These are phyloP conservation scores for Micropterix aruncella DNA, from an alignment of 2,888 invertebrate species.

Conservation along the genomic window DNA sequence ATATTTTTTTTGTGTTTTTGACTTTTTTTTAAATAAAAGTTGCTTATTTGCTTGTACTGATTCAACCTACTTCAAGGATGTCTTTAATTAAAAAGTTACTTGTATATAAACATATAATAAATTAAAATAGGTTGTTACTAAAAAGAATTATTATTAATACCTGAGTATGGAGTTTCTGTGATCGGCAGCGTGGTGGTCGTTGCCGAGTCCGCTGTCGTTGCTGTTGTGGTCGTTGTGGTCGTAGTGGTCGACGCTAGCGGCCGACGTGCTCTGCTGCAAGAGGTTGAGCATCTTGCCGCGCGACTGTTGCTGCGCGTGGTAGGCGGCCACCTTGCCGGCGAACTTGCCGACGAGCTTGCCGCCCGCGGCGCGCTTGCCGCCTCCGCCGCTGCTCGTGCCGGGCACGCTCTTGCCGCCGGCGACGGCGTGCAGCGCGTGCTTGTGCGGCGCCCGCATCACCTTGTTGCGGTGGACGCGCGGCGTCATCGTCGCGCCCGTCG, in stretches of 20 bases:
- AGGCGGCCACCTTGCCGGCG: conserved; percentile 20
- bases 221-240: conserved; percentile 86
- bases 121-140: too few species aligned
- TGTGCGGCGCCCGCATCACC: conserved; percentile 53
- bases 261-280: conserved; percentile 30
- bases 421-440: conserved; percentile 37
- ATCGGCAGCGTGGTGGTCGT: conserved; percentile 53
- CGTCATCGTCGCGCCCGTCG: conserved; percentile 50
- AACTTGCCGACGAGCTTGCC: conserved; percentile 25
- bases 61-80: too few species aligned
- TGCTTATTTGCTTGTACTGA: too few species aligned
- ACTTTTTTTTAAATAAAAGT: too few species aligned
- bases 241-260: conserved; percentile 40
- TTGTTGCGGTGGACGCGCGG: conserved; percentile 52
- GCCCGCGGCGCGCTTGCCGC: conserved; percentile 24
- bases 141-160: too few species aligned
- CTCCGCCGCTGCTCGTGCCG: conserved; percentile 35
- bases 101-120: too few species aligned
- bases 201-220: conserved; percentile 80
- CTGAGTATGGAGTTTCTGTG: conserved; percentile 17
- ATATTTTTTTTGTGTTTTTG: too few species aligned
- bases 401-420: conserved; percentile 17
- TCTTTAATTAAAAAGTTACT: too few species aligned
- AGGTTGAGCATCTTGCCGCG: conserved; percentile 29
- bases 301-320: conserved; percentile 22